Percentiles rank a stretch among this genome's conserved stretches.
Conservation (phyloP, 1,140 invertebrate species). For the Formica selysi region DNA sequence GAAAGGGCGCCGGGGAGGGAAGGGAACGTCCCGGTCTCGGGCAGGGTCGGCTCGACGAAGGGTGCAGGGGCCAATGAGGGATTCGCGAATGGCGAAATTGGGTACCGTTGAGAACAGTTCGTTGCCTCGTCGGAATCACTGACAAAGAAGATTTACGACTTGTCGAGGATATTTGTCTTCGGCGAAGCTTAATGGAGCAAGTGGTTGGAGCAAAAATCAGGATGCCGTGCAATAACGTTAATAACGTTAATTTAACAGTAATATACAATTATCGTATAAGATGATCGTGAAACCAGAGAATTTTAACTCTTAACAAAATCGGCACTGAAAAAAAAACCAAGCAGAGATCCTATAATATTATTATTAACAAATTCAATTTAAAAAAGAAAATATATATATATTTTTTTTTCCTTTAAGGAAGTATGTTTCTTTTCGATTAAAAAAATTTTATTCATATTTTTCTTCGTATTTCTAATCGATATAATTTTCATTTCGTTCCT, state of each 20-base stretch:
- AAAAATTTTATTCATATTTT: background rate
- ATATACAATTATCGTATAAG: background rate
- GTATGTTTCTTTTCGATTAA: background rate
- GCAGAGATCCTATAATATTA: background rate
- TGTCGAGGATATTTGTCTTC: slow-evolving; percentile 27
- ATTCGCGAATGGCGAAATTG: slow-evolving; percentile 16
- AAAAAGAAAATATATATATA: background rate
- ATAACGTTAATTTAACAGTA: background rate
- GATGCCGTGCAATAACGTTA: background rate
- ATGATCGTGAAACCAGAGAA: background rate
- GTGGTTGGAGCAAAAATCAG: background rate
- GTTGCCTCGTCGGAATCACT: slow-evolving; percentile 28
- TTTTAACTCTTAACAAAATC: background rate
- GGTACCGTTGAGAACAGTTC: slow-evolving; percentile 10
- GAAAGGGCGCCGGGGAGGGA: background rate
- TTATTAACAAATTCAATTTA: background rate
- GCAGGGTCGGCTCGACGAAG: slow-evolving; percentile 75
- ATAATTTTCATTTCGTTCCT: background rate
- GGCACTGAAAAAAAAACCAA: background rate
- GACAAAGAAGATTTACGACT: slow-evolving; percentile 44
- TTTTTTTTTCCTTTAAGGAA: no score
- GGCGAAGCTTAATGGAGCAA: background rate
- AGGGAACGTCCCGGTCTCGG: slow-evolving; percentile 40
- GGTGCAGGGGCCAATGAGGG: slow-evolving; percentile 71
- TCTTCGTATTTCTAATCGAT: background rate